Base-by-base conservation (phyloP, 2,113 vertebrate genomes). In the Callopanchax toddi region DNA sequence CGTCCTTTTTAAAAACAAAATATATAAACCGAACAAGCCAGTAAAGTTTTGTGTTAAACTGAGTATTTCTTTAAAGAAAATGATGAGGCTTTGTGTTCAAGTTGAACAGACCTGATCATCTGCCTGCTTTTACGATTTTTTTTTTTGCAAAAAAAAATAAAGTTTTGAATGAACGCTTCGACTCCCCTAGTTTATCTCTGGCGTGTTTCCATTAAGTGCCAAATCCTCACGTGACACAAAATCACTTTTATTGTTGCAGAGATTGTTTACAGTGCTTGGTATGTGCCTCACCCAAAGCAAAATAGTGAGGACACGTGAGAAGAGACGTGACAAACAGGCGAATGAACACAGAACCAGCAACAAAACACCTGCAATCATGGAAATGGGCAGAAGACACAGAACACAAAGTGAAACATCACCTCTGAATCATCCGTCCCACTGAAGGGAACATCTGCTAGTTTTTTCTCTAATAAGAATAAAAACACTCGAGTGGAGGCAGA, bases 251-350 rank as follows among this genome's bases (percentile, higher is more conserved):
- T 37, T 46, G 37, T 42, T 42, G 11, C 13, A 39, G 2, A 71
- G 49, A 52, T 60, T 44, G 6, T 49, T 56, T 53, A 1, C 59
- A 34, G 22, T 58, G 2, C 60, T 42, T 78, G 52, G 40, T 52
- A 49, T 25, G 15, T n/a, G 53, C 16, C 53, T 60, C 53, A 5
- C 60, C 65, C 32, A 39, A 59, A 45, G 23, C 15, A 45, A 12
- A 18, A 59, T 18, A 32, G 16, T 4, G 32, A 20, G 29, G n/a
- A 54, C 18, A 54, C 11, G 26, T 22, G 16, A 26, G 48, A 25
- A 26, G 23, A 70, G 36, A 48, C 13, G 39, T 0, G 1, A 13
- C 39, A 5, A 40, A 29, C 39, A 12, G n/a, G 56, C 58, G 16
- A 50, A 53, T 2, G 5, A 22, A 42, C 22, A 51, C 10, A 32